Evolutionary conservation across 1,140 invertebrate genomes (phyloP).

Genomic region (Branchinecta lynchi): DNA sequence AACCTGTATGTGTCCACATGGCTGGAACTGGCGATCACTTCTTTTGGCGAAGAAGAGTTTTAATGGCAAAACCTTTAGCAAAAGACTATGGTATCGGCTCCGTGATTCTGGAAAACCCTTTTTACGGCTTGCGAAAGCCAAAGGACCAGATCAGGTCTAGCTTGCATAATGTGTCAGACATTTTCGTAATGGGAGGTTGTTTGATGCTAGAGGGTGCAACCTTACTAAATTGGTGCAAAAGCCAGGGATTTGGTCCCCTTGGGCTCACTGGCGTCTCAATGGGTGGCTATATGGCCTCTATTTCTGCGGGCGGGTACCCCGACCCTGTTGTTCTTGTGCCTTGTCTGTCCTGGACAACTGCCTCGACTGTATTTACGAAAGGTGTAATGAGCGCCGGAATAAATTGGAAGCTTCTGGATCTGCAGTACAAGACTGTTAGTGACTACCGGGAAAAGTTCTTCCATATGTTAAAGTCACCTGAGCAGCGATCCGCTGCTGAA

Average conservation of each 20-base stretch:
- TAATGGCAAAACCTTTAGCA: conserved; percentile 78
- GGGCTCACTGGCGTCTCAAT: conserved; percentile 96
- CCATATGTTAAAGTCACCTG: conserved; percentile 45
- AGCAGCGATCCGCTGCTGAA: not conserved
- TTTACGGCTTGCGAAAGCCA: conserved; percentile 85
- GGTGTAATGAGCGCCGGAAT: conserved; percentile 89
- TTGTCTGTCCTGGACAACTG: conserved; percentile 92
- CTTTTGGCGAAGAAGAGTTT: conserved; percentile 73
- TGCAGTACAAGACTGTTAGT: conserved; percentile 71
- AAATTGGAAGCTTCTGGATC: conserved; percentile 77
- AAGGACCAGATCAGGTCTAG: conserved; percentile 76
- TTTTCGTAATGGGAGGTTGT: conserved; percentile 98
- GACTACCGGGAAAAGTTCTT: conserved; percentile 62
- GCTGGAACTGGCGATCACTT: conserved; percentile 97
- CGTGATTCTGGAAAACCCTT: conserved; percentile 93
- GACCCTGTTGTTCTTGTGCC: conserved; percentile 83
- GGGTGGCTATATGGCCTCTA: conserved; percentile 95
- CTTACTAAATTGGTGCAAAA: conserved; percentile 82
- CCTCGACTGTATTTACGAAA: conserved; percentile 85
- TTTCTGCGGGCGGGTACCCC: conserved; percentile 86
- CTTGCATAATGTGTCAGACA: conserved; percentile 87
- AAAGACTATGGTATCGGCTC: conserved; percentile 81
- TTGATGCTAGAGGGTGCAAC: conserved; percentile 83
- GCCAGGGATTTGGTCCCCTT: conserved; percentile 68
- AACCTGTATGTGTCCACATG: conserved; percentile 81